Conservation (phyloP, 2,113 vertebrate species). For the Romanogobio albipinnatus region DNA sequence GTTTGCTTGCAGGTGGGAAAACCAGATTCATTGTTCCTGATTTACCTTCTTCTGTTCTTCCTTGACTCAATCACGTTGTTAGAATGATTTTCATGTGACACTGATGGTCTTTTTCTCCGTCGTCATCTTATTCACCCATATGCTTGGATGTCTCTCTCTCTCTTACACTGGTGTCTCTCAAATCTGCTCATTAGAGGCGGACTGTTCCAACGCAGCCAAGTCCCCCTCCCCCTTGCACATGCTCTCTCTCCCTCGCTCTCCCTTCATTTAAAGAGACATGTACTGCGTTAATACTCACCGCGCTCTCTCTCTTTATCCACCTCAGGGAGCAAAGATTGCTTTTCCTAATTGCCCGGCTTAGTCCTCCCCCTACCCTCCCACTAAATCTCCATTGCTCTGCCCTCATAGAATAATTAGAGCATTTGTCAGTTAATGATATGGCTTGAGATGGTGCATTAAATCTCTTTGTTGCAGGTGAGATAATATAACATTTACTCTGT, state of each 20-base stretch:
- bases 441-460: conserved; percentile 2
- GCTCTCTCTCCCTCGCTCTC: conserved; percentile 40
- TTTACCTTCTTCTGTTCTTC: conserved; percentile 17
- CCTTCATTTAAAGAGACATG: conserved; percentile 48
- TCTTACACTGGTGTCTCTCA: conserved; percentile 64
- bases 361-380: conserved; percentile 31
- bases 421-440: conserved; percentile 43
- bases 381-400: conserved; percentile 30
- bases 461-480: conserved; percentile 14
- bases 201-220: conserved; percentile 61
- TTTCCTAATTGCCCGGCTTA: conserved; percentile 58
- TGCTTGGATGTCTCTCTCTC: conserved; percentile 54
- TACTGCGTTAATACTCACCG: conserved; percentile 8
- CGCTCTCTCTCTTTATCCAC: conserved; percentile 32
- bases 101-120: conserved; percentile 43
- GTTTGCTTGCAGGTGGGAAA: conserved; percentile 40
- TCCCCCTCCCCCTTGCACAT: conserved; percentile 55
- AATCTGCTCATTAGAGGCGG: conserved; percentile 70
- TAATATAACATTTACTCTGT: conserved; percentile 15
- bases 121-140: conserved; percentile 47
- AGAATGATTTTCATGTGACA: conserved; percentile 28
- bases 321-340: conserved; percentile 54
- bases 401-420: conserved; percentile 41
- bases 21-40: conserved; percentile 29
- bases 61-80: conserved; percentile 13